A percentile compares a stretch with the other conserved stretches of the same genome.
phyloP scores from a whole-genome alignment of 2,888 invertebrate species.

The Allophyes oxyacanthae region DNA sequence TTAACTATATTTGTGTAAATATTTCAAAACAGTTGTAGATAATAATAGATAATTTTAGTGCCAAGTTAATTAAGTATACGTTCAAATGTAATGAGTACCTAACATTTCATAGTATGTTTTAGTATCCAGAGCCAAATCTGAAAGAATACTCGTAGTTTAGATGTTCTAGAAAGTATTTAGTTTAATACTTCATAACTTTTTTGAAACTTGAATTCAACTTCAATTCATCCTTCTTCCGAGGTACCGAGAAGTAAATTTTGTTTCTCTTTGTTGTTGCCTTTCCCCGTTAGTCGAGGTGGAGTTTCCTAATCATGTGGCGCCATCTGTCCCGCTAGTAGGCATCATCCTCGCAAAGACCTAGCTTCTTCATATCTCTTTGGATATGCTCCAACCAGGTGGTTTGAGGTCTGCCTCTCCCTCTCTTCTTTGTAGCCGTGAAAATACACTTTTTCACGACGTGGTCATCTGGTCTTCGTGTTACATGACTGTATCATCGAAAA shows the following conservation, averaged over 20 bases:
- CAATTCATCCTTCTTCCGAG: not conserved
- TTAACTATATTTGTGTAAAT: conserved; percentile 17
- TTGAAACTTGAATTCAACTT: not conserved
- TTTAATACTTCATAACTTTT: not conserved
- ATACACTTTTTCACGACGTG: no score
- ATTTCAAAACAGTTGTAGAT: conserved; percentile 10
- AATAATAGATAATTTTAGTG: conserved; percentile 45
- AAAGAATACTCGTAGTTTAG: conserved; percentile 56
- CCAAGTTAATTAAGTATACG: conserved; percentile 46
- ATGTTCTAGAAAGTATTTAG: conserved; percentile 8
- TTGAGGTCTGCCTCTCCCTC: no score
- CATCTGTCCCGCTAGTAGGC: no score
- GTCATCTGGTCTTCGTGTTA: no score
- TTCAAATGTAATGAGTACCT: conserved; percentile 48
- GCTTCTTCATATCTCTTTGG: no score
- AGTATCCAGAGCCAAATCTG: conserved; percentile 47
- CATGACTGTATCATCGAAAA: no score
- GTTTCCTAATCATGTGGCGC: no score
- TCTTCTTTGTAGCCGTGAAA: no score
- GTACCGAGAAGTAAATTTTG: conserved; percentile 1
- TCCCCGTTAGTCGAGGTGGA: no score
- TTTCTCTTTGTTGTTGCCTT: no score
- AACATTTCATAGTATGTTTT: conserved; percentile 20
- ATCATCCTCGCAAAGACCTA: no score
- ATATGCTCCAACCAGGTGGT: no score